Conservation (phyloP, 2,888 invertebrate species). For the Candidula unifasciata region DNA sequence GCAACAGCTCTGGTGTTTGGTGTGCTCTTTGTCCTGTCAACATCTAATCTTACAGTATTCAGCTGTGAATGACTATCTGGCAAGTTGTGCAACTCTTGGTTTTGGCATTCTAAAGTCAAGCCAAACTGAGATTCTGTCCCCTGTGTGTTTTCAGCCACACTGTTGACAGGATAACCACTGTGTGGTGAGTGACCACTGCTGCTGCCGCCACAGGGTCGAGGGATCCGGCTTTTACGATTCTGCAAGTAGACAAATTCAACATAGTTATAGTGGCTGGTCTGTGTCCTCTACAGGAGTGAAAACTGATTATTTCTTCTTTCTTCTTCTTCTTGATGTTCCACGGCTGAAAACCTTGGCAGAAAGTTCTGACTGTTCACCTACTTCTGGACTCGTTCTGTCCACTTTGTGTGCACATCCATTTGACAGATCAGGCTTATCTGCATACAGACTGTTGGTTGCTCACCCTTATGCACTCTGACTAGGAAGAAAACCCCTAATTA, state of each 20-base stretch:
- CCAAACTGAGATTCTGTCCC: not conserved
- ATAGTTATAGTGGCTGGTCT: not conserved
- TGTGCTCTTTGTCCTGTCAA: not conserved
- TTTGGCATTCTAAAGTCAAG: not conserved
- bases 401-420: no score
- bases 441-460: no score
- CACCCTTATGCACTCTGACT: no score
- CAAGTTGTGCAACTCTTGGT: not conserved
- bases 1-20: not conserved
- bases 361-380: no score
- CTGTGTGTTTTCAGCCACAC: not conserved
- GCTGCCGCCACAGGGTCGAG: slow-evolving; percentile 31
- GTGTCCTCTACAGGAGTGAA: no score
- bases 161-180: not conserved
- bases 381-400: no score
- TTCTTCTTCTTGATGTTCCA: no score
- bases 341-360: no score
- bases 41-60: not conserved
- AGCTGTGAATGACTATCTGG: not conserved
- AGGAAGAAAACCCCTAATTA: no score
- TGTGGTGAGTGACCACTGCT: slow-evolving; percentile 19
- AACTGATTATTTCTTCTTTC: no score
- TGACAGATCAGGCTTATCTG: no score
- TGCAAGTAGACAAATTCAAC: not conserved
- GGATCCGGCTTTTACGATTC: slow-evolving; percentile 49